Evolutionary conservation across 1,140 invertebrate genomes (phyloP), one percentile per base, ranked within the genome.

Genomic region (Plutomurus gul): DNA sequence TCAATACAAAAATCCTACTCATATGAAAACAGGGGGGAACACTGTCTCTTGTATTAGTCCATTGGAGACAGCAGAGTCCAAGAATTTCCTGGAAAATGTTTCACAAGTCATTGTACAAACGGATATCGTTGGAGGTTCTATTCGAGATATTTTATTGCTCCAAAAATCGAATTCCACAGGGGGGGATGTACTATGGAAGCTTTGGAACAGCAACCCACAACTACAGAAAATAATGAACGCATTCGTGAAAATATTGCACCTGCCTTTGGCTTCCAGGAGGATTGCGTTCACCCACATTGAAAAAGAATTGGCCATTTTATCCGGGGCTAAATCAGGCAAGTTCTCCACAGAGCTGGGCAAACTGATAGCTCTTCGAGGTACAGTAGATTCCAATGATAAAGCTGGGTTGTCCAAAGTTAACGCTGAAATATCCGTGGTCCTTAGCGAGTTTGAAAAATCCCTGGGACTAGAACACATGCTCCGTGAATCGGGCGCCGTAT

Each of bases 381-480:
- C 20, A 27, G 10, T 2, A 0, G 22, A 22, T 1, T 27, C 8
- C 4, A 10, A 8, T 1, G 49, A 56, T 7, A 25, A 11, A 11
- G 22, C 49, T 3, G 11, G 2, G 7, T n/a, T 43, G 39, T n/a
- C n/a, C n/a, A n/a, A 43, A 43, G 39, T 43, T 11, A 56, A 27
- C 25, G 49, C 1, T 10, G 11, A 56, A 56, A 60, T 33, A 4
- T 22, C 6, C 16, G 7, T 74, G 51, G 27, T 40, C 16, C 13
- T 13, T 13, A 56, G 3, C 1, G 22, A 25, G 4, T 25, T 56
- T 6, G 49, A 25, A 27, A 30, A 27, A 13, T 25, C 25, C 18
- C 39, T 78, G 8, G 43, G 70, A 3, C 11, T 60, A 25, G 70
- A 78, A 20, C 60, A 78, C 30, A 1, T 78, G 7, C 39, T 46